Conservation (phyloP, 2,797 vertebrate species). For the Poeciliopsis infans region DNA sequence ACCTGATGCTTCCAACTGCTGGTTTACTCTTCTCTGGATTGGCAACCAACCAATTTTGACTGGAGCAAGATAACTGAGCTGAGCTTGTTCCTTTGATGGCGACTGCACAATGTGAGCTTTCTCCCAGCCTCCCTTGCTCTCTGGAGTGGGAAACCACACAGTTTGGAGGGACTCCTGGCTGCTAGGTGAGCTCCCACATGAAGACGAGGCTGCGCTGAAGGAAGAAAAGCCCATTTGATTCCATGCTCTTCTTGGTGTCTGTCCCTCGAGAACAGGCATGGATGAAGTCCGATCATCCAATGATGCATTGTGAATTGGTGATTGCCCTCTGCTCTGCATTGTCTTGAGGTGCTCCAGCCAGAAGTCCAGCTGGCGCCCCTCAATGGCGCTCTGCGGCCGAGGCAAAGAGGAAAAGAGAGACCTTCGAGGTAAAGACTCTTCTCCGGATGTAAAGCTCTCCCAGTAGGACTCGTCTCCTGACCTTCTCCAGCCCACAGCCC, state of each 20-base stretch:
- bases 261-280: conserved; percentile 50
- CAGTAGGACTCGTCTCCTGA: conserved; percentile 74
- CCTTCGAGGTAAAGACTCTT: conserved; percentile 31
- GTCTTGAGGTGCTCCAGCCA: conserved; percentile 74
- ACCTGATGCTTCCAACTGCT: conserved; percentile 37
- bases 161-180: conserved; percentile 72
- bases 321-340: conserved; percentile 45
- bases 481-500: conserved; percentile 66
- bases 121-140: conserved; percentile 63
- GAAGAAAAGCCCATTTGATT: conserved; percentile 28
- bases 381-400: conserved; percentile 78
- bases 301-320: conserved; percentile 8
- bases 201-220: conserved; percentile 44
- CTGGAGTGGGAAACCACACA: conserved; percentile 17
- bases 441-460: conserved; percentile 59
- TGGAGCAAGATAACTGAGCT: conserved; percentile 67
- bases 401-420: conserved; percentile 33
- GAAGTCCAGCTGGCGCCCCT: conserved; percentile 69
- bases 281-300: conserved; percentile 54
- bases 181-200: conserved; percentile 57
- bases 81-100: conserved; percentile 64
- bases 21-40: conserved; percentile 68
- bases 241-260: conserved; percentile 10
- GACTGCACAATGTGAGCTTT: conserved; percentile 67
- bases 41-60: conserved; percentile 83